Conservation (phyloP, 2,113 vertebrate species). For the Rhegmatorhina hoffmannsi region DNA sequence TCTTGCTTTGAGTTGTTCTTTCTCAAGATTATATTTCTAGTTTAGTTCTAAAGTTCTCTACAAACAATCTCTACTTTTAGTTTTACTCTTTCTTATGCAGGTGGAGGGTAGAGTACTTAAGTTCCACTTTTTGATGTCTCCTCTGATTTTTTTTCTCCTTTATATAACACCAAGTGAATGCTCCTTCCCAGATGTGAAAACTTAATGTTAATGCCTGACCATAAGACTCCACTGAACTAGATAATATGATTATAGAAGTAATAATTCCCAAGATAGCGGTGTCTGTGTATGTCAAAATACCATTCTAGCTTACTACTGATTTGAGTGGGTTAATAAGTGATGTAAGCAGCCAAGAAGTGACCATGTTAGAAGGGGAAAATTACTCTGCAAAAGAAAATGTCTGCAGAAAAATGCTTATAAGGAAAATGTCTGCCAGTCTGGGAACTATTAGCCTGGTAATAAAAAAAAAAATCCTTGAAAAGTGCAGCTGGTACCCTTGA, state of each 20-base stretch:
- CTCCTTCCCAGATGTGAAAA: not conserved
- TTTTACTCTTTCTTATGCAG: not conserved
- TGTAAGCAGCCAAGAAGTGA: not conserved
- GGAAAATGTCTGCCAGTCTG: not conserved
- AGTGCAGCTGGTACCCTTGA: not conserved
- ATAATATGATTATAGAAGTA: not conserved
- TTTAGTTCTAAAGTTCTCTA: not conserved
- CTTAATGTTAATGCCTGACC: not conserved
- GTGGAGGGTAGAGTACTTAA: not conserved
- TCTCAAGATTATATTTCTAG: not conserved
- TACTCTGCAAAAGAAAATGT: not conserved
- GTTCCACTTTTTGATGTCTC: not conserved
- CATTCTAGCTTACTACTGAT: not conserved
- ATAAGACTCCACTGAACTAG: not conserved
- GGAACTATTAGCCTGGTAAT: not conserved
- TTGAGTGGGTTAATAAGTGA: not conserved
- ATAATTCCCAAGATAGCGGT: not conserved
- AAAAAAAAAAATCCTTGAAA: not conserved
- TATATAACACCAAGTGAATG: not conserved
- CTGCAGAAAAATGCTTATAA: not conserved
- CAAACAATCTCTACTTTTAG: not conserved
- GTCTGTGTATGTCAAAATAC: not conserved
- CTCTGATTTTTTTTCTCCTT: not conserved
- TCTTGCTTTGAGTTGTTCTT: not conserved
- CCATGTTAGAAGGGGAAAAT: not conserved